These are phyloP conservation scores for Guaruba guarouba DNA, from an alignment of 2,113 vertebrate genomes.

Conservation along the genomic window DNA sequence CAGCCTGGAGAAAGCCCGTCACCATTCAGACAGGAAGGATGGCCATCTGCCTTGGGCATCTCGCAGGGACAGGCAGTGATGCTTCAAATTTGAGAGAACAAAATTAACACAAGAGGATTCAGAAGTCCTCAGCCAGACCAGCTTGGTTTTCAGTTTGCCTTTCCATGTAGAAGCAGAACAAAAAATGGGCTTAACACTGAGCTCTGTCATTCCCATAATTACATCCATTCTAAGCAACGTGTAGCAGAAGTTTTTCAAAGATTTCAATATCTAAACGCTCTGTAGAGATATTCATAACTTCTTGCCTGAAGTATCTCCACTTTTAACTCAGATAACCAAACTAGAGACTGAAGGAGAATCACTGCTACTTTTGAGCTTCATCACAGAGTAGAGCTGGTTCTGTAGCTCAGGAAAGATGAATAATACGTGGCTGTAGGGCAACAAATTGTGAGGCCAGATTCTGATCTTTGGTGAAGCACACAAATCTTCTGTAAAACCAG, in stretches of 20 bases:
- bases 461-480: conserved; percentile 34
- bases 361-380: conserved; percentile 4
- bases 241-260: conserved; percentile 54
- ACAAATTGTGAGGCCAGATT: not conserved
- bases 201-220: not conserved
- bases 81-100: conserved; percentile 31
- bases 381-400: conserved; percentile 3
- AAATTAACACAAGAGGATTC: conserved; percentile 27
- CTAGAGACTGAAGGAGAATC: not conserved
- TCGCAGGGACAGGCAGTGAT: conserved; percentile 22
- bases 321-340: not conserved
- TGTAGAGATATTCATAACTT: not conserved
- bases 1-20: conserved; percentile 27
- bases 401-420: not conserved
- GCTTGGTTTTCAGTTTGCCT: conserved; percentile 37
- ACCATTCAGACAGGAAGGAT: conserved; percentile 63
- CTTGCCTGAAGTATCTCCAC: not conserved
- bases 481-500: not conserved
- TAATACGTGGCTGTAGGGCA: not conserved
- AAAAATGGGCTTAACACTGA: not conserved
- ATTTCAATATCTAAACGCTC: conserved; percentile 45
- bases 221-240: not conserved
- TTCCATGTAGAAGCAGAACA: conserved; percentile 34
- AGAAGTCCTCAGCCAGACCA: not conserved
- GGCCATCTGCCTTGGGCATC: conserved; percentile 23